Evolutionary conservation across 1,140 invertebrate genomes (phyloP), one percentile per base, ranked within the genome.

Genomic region (Drusus annulatus): DNA sequence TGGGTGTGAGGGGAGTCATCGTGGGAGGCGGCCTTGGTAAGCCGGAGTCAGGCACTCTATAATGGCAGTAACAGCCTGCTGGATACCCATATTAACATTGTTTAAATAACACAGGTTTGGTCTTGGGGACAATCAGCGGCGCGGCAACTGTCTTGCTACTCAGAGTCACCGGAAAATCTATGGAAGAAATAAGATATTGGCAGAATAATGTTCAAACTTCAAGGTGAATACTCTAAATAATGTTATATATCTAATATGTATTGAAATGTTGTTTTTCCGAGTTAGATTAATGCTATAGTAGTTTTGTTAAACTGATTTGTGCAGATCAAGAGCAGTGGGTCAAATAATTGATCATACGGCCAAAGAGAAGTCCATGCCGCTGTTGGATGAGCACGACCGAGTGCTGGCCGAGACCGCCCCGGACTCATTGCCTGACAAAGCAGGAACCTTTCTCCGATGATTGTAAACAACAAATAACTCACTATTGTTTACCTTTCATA

Each of bases 1-100:
- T 93, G 74, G 94, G 95, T 1, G 82, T 92, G 1, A 91, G 91
- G 79, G 94, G 91, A 7, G 91, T 91, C 85, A 78, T 93, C 8
- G 92, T 93, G 62, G 94, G 94, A n/a, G 89, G 89, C 50, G 80
- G 84, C 25, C 81, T 92, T 82, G 91, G 91, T 91, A 87, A 77
- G 80, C 5, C 0, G 15, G 16, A 62, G 31, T 7, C 7, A 36
- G 2, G 31, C 31, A 36, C 0, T 13, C 4, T 60, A 10, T 63
- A 19, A 51, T 21, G 17, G 16, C 10, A 25, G 6, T 19, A 54
- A 4, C 36, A 78, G 25, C 36, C 50, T 28, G 36, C n/a, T n/a
- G n/a, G n/a, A 25, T 19, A 21, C 50, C 10, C 69, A 21, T 56
- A 50, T 3, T 36, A 10, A n/a, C 28, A 60, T 21, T 74, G 25